Percentiles rank a stretch among this genome's conserved stretches.
phyloP scores from a whole-genome alignment of 2,888 invertebrate species.

The Cerastis leucographa region DNA sequence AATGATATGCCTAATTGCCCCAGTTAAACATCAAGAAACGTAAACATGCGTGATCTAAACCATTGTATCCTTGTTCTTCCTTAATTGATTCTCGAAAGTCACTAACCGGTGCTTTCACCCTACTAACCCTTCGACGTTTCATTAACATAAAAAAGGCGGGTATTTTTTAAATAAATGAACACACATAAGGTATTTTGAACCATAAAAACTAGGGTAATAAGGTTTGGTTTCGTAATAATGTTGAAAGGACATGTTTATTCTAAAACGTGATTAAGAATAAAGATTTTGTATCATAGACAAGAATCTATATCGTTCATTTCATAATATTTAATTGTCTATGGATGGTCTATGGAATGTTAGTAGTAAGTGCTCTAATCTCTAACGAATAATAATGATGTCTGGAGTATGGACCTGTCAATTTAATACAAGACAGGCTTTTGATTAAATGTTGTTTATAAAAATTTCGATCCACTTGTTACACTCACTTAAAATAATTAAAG shows the following conservation, averaged over 20 bases:
- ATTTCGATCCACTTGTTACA: neutral
- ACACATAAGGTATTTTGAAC: conserved; percentile 16
- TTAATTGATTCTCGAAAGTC: conserved; percentile 26
- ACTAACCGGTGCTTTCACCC: conserved; percentile 57
- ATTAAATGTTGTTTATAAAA: conserved; percentile 12
- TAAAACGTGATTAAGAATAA: conserved; percentile 60
- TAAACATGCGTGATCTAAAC: conserved; percentile 39
- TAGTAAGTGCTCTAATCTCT: conserved; percentile 20
- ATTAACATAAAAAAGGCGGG: conserved; percentile 69
- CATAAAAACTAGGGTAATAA: too few relatives aligned
- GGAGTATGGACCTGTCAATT: conserved; percentile 21
- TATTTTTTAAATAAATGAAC: conserved; percentile 12
- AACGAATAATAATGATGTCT: conserved; percentile 11
- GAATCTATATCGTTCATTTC: conserved; percentile 35
- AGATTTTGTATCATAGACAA: conserved; percentile 33
- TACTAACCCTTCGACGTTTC: conserved; percentile 60
- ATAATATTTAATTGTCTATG: conserved; percentile 13
- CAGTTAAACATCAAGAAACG: conserved; percentile 11
- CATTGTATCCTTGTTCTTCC: conserved; percentile 38
- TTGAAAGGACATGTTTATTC: conserved; percentile 27
- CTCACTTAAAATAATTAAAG: neutral
- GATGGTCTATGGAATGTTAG: neutral
- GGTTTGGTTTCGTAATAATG: neutral
- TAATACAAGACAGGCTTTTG: conserved; percentile 1
- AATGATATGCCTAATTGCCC: conserved; percentile 13